phyloP scores from a whole-genome alignment of 1,140 invertebrate species.

The Metaphire vulgaris region DNA sequence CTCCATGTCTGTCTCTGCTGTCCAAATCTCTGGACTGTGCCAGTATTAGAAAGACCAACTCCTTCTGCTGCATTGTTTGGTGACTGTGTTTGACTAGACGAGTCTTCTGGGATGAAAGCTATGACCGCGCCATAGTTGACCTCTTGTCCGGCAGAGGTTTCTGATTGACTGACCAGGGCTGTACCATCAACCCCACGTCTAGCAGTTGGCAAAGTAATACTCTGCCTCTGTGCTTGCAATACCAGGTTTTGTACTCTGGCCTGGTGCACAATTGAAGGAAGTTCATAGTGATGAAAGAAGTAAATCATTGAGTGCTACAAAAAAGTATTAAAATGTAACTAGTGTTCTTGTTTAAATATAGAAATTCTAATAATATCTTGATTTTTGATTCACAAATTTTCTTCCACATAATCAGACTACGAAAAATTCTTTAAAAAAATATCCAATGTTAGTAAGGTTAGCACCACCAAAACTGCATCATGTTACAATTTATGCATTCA shows the following conservation, averaged over 20 bases:
- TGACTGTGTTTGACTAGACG: background rate
- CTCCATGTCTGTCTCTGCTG: background rate
- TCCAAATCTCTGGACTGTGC: background rate
- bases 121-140: background rate
- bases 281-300: slow-evolving; percentile 98
- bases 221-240: background rate
- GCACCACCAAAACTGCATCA: too few species aligned
- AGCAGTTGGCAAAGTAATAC: background rate
- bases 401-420: background rate
- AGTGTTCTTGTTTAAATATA: background rate
- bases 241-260: slow-evolving; percentile 36
- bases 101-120: background rate
- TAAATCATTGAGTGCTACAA: slow-evolving; percentile 96
- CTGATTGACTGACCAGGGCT: too few species aligned
- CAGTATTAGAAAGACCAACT: background rate
- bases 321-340: background rate
- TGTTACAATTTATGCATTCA: too few species aligned
- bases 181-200: too few species aligned
- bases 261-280: slow-evolving; percentile 61
- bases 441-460: too few species aligned
- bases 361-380: background rate
- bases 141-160: background rate
- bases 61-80: background rate
- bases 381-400: background rate
- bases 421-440: background rate